Base-by-base conservation (phyloP, 2,797 vertebrate genomes). In the Melopsittacus undulatus region DNA sequence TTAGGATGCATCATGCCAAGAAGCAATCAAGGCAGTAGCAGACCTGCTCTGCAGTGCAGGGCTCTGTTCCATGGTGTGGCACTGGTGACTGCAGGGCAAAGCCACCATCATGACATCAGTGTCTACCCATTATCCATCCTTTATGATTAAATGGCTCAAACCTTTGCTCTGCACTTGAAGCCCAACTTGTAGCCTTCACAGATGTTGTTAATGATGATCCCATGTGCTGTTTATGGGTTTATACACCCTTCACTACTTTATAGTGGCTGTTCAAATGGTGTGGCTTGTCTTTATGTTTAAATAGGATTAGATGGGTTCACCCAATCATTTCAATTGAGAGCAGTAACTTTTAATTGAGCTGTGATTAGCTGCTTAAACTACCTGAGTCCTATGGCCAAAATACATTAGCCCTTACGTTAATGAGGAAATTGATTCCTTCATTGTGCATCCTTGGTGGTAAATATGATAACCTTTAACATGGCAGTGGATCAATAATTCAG, bases 391-490 rank as follows among this genome's bases (percentile, higher is more conserved):
- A 48, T 57, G 76, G 76, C 70, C 81, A 38, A 51, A 86, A 74
- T 59, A 29, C 13, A 34, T 24, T 42, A 30, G 14, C 8, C 27
- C 16, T 83, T 62, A 36, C 29, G 64, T 77, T 94, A 87, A 82
- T 54, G 83, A 67, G 69, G 56, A n/a, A 42, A 82, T 86, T 13
- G 83, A 67, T 81, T 67, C 27, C 42, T 70, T 36, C 16, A 27
- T 52, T 32, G 36, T 52, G 51, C 69, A 23, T 46, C 76, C 61
- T 64, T 48, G 29, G 79, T 67, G 82, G 82, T 69, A 76, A 85
- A 77, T n/a, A 83, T 85, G 85, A 89, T 80, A 85, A 78, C 59
- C 77, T 85, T 94, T 68, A 72, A 61, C 59, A 42, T 26, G 62
- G 27, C 49, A 59, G 43, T 22, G 59, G 78, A 64, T 85, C 54